Evolutionary conservation across 2,797 vertebrate species (phyloP).

Genomic region (Alectoris magna): DNA sequence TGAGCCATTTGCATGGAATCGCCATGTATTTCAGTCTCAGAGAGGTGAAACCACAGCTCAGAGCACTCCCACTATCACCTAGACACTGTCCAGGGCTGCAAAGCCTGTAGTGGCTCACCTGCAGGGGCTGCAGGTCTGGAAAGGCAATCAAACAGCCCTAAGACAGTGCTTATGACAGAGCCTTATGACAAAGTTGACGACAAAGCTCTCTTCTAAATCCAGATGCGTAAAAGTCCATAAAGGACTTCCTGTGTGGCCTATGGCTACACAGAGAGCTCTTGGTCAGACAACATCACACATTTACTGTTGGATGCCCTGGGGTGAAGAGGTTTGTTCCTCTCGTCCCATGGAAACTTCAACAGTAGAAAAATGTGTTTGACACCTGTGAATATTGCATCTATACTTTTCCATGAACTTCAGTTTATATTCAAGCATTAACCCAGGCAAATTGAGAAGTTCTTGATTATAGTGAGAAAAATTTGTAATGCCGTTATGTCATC

Average conservation of each 20-base stretch:
- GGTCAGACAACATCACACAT: not conserved
- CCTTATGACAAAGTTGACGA: not conserved
- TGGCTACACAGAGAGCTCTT: not conserved
- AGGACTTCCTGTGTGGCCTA: not conserved
- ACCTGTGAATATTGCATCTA: not conserved
- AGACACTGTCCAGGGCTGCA: rapidly evolving
- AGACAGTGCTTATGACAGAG: rapidly evolving
- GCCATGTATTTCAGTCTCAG: rapidly evolving
- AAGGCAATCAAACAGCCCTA: not conserved
- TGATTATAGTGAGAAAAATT: not conserved
- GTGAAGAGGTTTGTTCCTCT: not conserved
- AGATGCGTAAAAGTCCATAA: not conserved
- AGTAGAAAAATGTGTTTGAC: not conserved
- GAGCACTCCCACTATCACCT: rapidly evolving
- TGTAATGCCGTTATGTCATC: not conserved
- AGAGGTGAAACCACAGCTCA: not conserved
- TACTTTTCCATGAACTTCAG: not conserved
- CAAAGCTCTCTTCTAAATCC: not conserved
- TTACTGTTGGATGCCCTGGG: not conserved
- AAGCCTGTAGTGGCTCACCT: rapidly evolving
- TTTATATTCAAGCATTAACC: not conserved
- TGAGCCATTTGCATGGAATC: rapidly evolving
- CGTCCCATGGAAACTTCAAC: not conserved
- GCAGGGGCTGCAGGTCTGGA: not conserved
- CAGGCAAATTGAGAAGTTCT: not conserved